These are phyloP conservation scores for Psittacara wagleri DNA, from an alignment of 2,113 vertebrate species.

Conservation along the genomic window DNA sequence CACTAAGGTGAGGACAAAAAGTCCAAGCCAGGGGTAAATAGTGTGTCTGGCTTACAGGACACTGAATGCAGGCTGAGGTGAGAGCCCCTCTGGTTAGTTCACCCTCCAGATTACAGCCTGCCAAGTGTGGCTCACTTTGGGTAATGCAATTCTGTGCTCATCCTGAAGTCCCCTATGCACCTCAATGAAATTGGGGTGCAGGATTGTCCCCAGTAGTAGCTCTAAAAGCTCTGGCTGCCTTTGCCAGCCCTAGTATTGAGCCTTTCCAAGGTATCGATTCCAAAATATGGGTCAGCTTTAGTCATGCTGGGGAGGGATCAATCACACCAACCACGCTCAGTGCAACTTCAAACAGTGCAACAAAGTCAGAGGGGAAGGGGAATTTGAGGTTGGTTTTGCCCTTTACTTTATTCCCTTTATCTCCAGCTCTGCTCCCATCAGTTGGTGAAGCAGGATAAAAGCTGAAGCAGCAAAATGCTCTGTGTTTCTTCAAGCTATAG, in stretches of 20 bases:
- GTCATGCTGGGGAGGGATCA: conserved; percentile 10
- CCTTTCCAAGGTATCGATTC: background rate
- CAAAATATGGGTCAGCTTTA: background rate
- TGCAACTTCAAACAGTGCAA: background rate
- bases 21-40: background rate
- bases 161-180: background rate
- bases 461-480: background rate
- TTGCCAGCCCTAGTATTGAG: background rate
- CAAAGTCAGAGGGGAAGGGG: conserved; percentile 35
- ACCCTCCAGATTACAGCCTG: background rate
- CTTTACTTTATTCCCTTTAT: background rate
- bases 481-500: background rate
- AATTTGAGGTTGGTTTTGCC: background rate
- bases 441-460: background rate
- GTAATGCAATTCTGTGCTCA: fast-evolving
- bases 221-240: background rate
- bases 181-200: fast-evolving
- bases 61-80: background rate
- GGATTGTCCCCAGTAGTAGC: fast-evolving
- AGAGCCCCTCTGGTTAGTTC: background rate
- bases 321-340: background rate
- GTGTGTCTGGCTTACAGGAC: background rate
- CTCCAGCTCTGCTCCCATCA: background rate
- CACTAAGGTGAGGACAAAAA: background rate
- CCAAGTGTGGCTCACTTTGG: background rate